These are phyloP conservation scores for Archocentrus centrarchus DNA, from an alignment of 2,113 vertebrate genomes.

Conservation along the genomic window DNA sequence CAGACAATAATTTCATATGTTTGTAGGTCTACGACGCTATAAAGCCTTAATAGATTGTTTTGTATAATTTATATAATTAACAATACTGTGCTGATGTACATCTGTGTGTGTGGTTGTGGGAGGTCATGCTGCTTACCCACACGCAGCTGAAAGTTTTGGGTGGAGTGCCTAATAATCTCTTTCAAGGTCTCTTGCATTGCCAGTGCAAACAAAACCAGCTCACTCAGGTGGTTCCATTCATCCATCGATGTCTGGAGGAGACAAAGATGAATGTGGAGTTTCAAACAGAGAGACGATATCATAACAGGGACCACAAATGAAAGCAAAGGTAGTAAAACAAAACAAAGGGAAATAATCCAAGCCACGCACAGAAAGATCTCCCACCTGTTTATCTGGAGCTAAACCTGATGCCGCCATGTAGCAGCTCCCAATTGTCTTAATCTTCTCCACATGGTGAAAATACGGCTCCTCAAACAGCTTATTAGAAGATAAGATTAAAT, in stretches of 20 bases:
- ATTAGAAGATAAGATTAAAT: conserved; percentile 11
- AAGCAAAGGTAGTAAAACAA: neutral
- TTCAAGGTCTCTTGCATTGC: conserved; percentile 94
- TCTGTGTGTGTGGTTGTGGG: neutral
- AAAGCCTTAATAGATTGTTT: neutral
- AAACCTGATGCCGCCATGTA: conserved; percentile 97
- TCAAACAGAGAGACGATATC: neutral
- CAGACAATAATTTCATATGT: neutral
- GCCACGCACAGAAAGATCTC: conserved; percentile 2
- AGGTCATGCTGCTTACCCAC: conserved; percentile 84
- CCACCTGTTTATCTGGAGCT: conserved; percentile 92
- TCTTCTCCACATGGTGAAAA: conserved; percentile 97
- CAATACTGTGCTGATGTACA: neutral
- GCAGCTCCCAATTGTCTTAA: conserved; percentile 97
- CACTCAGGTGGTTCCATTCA: conserved; percentile 94
- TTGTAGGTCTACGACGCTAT: neutral
- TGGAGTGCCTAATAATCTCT: conserved; percentile 90
- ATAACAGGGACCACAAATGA: neutral
- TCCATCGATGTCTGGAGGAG: conserved; percentile 83
- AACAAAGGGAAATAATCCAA: neutral
- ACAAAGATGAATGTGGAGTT: neutral
- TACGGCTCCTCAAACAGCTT: conserved; percentile 93
- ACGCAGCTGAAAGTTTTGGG: conserved; percentile 93
- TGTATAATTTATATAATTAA: no score
- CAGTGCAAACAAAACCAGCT: conserved; percentile 93